Conservation (phyloP, 2,888 invertebrate species). For the Alentia gelatinosa region DNA sequence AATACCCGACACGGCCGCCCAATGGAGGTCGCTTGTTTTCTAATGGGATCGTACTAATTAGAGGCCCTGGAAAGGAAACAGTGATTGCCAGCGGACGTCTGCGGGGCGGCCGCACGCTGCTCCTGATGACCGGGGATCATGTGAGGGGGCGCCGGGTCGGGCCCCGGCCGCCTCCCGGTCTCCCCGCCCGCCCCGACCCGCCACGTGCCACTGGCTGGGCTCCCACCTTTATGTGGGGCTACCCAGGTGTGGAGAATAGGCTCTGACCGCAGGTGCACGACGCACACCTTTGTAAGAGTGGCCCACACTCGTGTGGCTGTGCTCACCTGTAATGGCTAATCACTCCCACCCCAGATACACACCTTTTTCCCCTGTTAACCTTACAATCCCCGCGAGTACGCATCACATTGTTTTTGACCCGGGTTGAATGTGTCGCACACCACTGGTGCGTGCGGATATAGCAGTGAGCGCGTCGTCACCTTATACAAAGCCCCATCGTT, state of each 20-base stretch:
- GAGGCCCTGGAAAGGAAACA: neutral
- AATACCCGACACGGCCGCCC: neutral
- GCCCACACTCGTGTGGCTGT: neutral
- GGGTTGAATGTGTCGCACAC: no score
- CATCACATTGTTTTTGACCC: neutral
- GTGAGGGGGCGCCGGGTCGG: neutral
- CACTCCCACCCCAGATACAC: neutral
- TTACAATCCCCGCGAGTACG: neutral
- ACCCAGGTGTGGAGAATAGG: constrained; percentile 16
- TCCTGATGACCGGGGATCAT: neutral
- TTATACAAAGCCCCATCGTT: neutral
- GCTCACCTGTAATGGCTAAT: constrained; percentile 31
- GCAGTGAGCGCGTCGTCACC: neutral
- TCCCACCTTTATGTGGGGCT: neutral
- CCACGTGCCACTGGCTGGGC: neutral
- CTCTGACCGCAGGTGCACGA: constrained; percentile 30
- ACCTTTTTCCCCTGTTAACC: neutral
- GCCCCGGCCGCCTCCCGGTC: constrained; percentile 1
- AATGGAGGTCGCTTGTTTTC: neutral
- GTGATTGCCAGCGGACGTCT: constrained; percentile 20
- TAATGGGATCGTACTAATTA: constrained; percentile 42
- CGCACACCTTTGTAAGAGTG: neutral
- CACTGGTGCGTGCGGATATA: neutral
- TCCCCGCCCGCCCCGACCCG: neutral
- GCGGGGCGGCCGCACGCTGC: neutral